Evolutionary conservation across 2,797 vertebrate genomes (phyloP).

Genomic region (Amblyopsis hoosieri): DNA sequence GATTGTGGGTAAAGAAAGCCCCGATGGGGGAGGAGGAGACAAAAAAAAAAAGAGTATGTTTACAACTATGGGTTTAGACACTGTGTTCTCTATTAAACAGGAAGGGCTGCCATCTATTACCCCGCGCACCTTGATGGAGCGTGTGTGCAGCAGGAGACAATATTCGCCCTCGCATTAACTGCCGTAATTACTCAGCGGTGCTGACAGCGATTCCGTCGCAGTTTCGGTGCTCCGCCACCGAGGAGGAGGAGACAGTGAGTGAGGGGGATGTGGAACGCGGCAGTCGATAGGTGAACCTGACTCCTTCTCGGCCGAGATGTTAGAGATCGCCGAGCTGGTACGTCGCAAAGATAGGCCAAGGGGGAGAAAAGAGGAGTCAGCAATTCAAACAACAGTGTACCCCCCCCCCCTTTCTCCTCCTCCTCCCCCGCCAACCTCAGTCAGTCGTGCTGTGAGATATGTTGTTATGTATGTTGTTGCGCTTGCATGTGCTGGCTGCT

Average conservation of each 20-base stretch:
- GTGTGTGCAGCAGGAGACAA: conserved; percentile 48
- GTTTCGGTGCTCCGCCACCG: conserved; percentile 27
- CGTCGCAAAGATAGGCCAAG: conserved; percentile 3
- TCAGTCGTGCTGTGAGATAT: not conserved
- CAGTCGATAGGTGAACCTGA: conserved; percentile 43
- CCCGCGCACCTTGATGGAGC: conserved; percentile 52
- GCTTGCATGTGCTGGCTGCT: not conserved
- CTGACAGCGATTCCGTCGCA: conserved; percentile 54
- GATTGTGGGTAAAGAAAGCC: conserved; percentile 59
- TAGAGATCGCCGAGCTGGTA: conserved; percentile 26
- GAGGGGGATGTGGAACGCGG: not conserved
- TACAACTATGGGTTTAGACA: conserved; percentile 27
- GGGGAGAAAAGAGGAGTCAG: conserved; percentile 13
- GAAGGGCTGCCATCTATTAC: conserved; percentile 45
- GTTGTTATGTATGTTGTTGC: not conserved
- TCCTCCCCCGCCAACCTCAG: not conserved
- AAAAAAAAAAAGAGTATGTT: conserved; percentile 29
- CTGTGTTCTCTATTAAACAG: conserved; percentile 53
- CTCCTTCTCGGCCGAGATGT: conserved; percentile 19
- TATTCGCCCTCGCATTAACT: conserved; percentile 54
- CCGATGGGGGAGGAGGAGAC: not conserved
- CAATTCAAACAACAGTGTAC: not conserved
- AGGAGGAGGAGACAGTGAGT: conserved; percentile 9
- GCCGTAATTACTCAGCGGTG: conserved; percentile 57
- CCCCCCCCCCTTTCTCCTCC: not conserved